Evolutionary conservation across 1,140 invertebrate species (phyloP).

Genomic region (Bemisia tabaci): DNA sequence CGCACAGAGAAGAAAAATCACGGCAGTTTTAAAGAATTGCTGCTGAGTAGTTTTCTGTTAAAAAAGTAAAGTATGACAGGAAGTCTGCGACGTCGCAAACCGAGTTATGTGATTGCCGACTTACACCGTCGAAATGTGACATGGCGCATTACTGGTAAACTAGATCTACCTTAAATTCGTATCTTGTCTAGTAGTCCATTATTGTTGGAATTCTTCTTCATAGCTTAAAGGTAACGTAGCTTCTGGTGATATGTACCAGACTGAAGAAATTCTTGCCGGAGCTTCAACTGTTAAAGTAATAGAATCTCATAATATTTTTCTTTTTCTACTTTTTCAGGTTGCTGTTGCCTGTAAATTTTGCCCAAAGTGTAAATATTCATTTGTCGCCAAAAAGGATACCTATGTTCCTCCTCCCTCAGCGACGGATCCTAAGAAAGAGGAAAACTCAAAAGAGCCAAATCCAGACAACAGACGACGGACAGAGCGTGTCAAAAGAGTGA

Average conservation of each 20-base stretch:
- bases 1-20: too few species aligned
- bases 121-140: too few species aligned
- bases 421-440: not conserved
- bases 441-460: not conserved
- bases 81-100: too few species aligned
- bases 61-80: too few species aligned
- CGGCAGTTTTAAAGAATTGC: too few species aligned
- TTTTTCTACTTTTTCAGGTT: constrained; percentile 39
- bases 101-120: too few species aligned
- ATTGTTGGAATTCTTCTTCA: not conserved
- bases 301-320: too few species aligned
- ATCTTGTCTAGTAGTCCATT: not conserved
- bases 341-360: constrained; percentile 67
- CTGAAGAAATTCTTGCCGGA: not conserved
- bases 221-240: not conserved
- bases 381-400: constrained; percentile 18
- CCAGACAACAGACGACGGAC: constrained; percentile 38
- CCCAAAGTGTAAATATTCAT: constrained; percentile 28
- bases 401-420: not conserved
- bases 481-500: constrained; percentile 55
- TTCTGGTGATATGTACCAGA: not conserved
- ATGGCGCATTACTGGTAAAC: too few species aligned
- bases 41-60: too few species aligned
- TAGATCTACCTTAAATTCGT: not conserved
- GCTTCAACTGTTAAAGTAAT: too few species aligned